A percentile compares a stretch with the other conserved stretches of the same genome.
Evolutionary conservation across 2,113 vertebrate genomes (phyloP).

Genomic region (Morone saxatilis): DNA sequence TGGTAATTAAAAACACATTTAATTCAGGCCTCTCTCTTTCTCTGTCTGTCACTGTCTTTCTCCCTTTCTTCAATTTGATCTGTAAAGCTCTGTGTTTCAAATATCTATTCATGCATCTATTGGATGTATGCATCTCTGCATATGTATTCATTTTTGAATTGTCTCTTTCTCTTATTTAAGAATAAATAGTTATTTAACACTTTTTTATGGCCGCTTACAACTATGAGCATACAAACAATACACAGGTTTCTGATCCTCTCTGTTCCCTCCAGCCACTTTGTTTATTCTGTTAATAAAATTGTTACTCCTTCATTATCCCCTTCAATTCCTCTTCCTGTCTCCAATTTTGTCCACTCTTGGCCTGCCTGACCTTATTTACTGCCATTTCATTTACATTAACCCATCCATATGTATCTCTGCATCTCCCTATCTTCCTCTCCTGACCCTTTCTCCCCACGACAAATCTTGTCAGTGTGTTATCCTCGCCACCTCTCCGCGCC

Average conservation of each 20-base stretch:
- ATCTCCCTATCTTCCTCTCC: neutral
- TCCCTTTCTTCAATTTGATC: conserved; percentile 2
- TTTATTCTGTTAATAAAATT: neutral
- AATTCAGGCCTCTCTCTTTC: neutral
- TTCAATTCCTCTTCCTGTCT: neutral
- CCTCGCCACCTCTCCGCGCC: neutral
- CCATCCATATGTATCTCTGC: neutral
- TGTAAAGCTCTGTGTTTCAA: neutral
- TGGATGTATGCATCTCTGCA: neutral
- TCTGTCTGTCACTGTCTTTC: too few species aligned
- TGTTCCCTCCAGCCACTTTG: neutral
- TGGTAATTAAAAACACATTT: conserved; percentile 53
- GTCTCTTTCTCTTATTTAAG: neutral
- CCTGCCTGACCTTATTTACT: neutral
- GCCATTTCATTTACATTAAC: too few species aligned
- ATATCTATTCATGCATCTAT: neutral
- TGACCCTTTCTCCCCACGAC: conserved; percentile 2
- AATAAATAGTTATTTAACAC: neutral
- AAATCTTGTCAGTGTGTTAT: conserved; percentile 5
- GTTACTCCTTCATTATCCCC: neutral
- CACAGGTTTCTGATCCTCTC: neutral
- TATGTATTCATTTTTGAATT: neutral
- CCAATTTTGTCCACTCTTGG: neutral
- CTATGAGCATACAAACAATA: neutral
- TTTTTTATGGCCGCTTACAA: neutral